Conservation (phyloP, 1,140 invertebrate species). For the Paraescarpia echinospica region DNA sequence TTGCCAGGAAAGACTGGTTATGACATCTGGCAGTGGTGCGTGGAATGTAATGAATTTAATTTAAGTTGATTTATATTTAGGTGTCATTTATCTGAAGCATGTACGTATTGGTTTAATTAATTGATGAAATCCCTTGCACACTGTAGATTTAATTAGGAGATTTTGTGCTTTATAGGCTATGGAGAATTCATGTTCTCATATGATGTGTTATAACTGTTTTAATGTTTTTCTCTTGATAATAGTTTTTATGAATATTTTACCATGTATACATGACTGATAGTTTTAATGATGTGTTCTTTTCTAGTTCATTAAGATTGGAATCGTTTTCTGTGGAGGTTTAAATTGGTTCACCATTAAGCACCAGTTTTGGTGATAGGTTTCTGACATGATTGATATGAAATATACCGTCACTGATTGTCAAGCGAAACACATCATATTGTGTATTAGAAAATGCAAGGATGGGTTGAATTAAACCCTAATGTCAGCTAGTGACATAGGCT, state of each 20-base stretch:
- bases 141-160: background rate
- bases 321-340: background rate
- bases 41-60: background rate
- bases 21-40: background rate
- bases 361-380: background rate
- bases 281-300: no score
- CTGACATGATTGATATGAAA: background rate
- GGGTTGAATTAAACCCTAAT: background rate
- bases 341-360: background rate
- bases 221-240: background rate
- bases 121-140: background rate
- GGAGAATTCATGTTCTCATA: background rate
- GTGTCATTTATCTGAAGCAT: background rate
- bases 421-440: background rate
- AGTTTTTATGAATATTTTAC: conserved; percentile 5
- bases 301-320: background rate
- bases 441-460: background rate
- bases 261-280: background rate
- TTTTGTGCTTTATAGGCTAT: background rate
- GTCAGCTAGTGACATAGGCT: no score
- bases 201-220: background rate
- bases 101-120: background rate
- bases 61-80: background rate
- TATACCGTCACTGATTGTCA: background rate
- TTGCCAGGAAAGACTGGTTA: background rate